phyloP scores from a whole-genome alignment of 2,888 invertebrate species.

The Spisula subtruncata region DNA sequence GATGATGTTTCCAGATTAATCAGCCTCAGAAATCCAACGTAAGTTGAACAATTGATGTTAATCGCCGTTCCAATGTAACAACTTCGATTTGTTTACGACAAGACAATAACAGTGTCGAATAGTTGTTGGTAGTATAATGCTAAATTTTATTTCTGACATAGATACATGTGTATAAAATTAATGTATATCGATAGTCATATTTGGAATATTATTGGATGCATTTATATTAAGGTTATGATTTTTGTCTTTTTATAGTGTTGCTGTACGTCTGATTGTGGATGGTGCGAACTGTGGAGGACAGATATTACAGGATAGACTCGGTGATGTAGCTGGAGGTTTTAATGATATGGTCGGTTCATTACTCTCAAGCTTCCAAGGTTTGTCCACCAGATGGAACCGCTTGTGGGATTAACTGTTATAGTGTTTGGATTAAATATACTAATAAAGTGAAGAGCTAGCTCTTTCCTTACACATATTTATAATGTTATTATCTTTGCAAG shows the following conservation, averaged over 20 bases:
- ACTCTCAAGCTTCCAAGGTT: background rate
- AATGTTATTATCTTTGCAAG: too few species aligned
- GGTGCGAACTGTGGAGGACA: constrained; percentile 47
- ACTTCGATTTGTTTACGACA: background rate
- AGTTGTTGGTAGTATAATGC: too few species aligned
- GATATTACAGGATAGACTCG: constrained; percentile 19
- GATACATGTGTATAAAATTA: too few species aligned
- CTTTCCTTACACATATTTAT: too few species aligned
- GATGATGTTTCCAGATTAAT: constrained; percentile 41
- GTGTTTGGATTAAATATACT: too few species aligned
- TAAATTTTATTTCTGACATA: too few species aligned
- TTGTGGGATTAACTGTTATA: constrained; percentile 35
- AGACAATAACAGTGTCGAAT: too few species aligned
- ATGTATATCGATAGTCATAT: too few species aligned
- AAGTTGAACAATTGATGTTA: background rate
- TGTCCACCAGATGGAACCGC: constrained; percentile 20
- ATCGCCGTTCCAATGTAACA: background rate
- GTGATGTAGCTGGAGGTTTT: constrained; percentile 7
- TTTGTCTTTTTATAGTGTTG: constrained; percentile 23
- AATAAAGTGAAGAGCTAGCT: too few species aligned
- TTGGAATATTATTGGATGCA: too few species aligned
- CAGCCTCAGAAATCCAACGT: constrained; percentile 43
- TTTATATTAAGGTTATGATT: too few species aligned
- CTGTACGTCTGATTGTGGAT: constrained; percentile 32
- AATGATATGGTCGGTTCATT: constrained; percentile 38